These are phyloP conservation scores for Mesitornis unicolor DNA, from an alignment of 2,113 vertebrate genomes.

Conservation along the genomic window DNA sequence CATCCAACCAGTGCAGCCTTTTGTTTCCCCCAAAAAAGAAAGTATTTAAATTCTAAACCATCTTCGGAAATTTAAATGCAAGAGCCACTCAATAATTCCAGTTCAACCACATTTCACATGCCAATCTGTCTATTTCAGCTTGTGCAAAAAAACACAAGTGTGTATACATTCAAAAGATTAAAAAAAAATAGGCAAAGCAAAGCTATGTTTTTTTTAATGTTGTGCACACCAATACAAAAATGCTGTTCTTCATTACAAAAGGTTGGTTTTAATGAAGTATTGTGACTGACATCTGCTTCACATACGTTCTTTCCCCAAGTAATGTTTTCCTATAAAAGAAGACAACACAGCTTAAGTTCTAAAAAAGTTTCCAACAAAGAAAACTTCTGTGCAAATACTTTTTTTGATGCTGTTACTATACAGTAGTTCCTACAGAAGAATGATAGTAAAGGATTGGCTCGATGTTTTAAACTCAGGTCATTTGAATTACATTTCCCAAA, in stretches of 20 bases:
- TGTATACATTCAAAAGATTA: neutral
- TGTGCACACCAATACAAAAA: neutral
- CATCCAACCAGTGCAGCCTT: neutral
- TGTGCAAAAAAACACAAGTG: neutral
- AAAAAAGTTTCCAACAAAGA: neutral
- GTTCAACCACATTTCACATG: neutral
- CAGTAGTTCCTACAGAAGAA: neutral
- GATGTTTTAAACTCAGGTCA: neutral
- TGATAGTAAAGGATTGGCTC: neutral
- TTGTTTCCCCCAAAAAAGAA: neutral
- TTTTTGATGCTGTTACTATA: neutral
- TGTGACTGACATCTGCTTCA: neutral
- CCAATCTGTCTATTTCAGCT: neutral
- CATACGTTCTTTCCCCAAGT: neutral
- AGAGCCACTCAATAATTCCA: neutral
- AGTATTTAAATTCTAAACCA: neutral
- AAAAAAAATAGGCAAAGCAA: neutral
- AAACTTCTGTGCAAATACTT: neutral
- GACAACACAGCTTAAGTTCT: neutral
- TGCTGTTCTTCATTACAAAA: neutral
- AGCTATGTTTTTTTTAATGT: neutral
- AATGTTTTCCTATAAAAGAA: neutral
- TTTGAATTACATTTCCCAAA: slow-evolving; percentile 53
- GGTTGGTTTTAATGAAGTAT: neutral
- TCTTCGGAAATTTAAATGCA: neutral